Evolutionary conservation across 2,113 vertebrate species (phyloP).

Genomic region (Plecturocebus donacophilus): DNA sequence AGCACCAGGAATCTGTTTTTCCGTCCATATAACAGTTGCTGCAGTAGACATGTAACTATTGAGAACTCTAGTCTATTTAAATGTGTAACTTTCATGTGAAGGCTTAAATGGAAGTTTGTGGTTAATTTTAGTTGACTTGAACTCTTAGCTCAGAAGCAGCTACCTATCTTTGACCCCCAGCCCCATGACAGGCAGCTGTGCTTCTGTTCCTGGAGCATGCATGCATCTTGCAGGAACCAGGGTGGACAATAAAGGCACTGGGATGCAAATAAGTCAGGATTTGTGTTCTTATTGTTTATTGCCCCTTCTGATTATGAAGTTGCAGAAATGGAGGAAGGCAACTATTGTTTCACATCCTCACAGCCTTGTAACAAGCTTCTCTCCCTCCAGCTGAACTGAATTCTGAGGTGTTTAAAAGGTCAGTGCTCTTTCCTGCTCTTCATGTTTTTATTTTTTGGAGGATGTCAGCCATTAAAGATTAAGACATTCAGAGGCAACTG

Average conservation of each 20-base stretch:
- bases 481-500: not conserved
- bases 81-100: not conserved
- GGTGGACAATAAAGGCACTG: not conserved
- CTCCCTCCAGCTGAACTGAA: not conserved
- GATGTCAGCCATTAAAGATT: not conserved
- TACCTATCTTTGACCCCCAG: rapidly evolving
- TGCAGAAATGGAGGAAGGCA: not conserved
- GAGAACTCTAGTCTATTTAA: not conserved
- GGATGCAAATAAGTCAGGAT: too few relatives aligned
- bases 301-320: not conserved
- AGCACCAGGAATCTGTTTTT: not conserved
- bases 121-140: not conserved
- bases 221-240: not conserved
- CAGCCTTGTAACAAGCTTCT: not conserved
- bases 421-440: not conserved
- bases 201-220: not conserved
- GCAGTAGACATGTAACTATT: not conserved
- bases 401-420: not conserved
- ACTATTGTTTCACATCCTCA: not conserved
- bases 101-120: not conserved
- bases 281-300: not conserved
- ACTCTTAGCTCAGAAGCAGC: not conserved
- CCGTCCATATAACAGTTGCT: not conserved
- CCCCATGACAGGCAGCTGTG: not conserved
- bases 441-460: not conserved